These are phyloP conservation scores for Sarcophaga carnaria DNA, from an alignment of 2,888 invertebrate species.

Conservation along the genomic window DNA sequence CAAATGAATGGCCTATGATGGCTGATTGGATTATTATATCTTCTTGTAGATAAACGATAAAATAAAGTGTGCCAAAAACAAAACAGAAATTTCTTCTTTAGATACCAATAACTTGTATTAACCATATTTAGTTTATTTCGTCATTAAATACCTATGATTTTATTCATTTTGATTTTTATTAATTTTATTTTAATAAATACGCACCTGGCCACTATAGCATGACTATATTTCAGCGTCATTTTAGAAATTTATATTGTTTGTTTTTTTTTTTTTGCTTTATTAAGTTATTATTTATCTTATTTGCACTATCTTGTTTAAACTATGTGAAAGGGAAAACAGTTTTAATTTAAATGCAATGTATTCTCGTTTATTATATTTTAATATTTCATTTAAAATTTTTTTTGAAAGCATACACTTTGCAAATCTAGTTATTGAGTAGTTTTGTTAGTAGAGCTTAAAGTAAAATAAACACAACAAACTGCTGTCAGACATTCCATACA, in stretches of 20 bases:
- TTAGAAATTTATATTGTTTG: constrained; percentile 75
- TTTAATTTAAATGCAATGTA: neutral
- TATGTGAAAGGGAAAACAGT: neutral
- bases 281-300: neutral
- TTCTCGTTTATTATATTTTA: neutral
- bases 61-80: neutral
- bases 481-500: constrained; percentile 53
- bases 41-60: neutral
- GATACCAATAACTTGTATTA: constrained; percentile 1
- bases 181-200: constrained; percentile 53
- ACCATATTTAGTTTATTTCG: neutral
- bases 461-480: constrained; percentile 54
- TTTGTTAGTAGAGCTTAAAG: constrained; percentile 43
- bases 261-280: constrained; percentile 5
- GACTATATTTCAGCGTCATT: constrained; percentile 86
- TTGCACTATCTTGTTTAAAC: too few relatives aligned
- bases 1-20: neutral
- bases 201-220: constrained; percentile 88
- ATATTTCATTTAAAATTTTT: constrained; percentile 8
- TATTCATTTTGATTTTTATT: constrained; percentile 35
- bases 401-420: constrained; percentile 6
- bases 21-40: neutral
- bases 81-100: constrained; percentile 27
- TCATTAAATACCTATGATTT: constrained; percentile 4
- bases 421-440: constrained; percentile 18